These are phyloP conservation scores for Engraulis encrasicolus DNA, from an alignment of 2,113 vertebrate genomes.

Conservation along the genomic window DNA sequence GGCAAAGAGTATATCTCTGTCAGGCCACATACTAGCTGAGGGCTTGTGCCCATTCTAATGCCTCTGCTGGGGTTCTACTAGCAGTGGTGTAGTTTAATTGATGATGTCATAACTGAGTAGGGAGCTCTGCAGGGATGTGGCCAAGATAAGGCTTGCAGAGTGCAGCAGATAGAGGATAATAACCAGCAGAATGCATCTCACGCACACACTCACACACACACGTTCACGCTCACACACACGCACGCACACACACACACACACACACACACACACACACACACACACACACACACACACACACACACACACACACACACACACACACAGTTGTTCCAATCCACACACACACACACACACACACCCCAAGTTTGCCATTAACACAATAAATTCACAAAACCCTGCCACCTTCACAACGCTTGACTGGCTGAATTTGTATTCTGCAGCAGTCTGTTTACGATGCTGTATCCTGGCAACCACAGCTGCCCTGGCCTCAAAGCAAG, in stretches of 20 bases:
- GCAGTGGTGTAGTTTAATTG: background rate
- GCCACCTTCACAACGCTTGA: background rate
- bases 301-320: background rate
- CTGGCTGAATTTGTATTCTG: constrained; percentile 50
- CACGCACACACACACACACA: no score
- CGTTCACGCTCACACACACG: no score
- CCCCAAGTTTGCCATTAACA: background rate
- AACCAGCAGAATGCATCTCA: background rate
- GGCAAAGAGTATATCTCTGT: no score
- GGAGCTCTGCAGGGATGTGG: background rate
- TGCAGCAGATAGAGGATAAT: background rate
- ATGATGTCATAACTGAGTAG: background rate
- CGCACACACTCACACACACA: background rate
- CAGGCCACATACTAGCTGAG: background rate
- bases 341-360: background rate
- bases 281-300: background rate
- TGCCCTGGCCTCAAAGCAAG: background rate
- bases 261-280: background rate
- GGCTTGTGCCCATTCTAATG: background rate
- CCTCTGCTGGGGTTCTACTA: background rate
- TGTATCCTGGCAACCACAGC: constrained; percentile 54
- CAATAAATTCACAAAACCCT: background rate
- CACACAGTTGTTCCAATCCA: background rate
- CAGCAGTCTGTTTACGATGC: constrained; percentile 50
- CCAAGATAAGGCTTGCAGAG: background rate